A percentile compares a stretch with the other conserved stretches of the same genome.
Evolutionary conservation across 2,888 invertebrate genomes (phyloP).

Genomic region (Himalopsyche tibetana): DNA sequence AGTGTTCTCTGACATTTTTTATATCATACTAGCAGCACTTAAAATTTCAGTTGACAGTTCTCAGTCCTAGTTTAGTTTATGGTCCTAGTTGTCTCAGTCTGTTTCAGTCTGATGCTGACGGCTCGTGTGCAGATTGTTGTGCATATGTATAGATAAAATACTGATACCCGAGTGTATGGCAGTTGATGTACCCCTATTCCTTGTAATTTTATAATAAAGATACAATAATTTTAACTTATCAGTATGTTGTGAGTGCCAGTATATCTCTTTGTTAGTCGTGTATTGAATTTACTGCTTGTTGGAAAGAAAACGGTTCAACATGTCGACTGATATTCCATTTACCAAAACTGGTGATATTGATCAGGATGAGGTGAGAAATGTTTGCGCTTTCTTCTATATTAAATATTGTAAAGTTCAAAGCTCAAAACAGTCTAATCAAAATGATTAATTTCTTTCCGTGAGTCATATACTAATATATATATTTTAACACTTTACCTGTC

Average conservation of each 20-base stretch:
- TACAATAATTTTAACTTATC: not conserved
- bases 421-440: not conserved
- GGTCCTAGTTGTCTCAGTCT: no score
- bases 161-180: no score
- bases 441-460: not conserved
- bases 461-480: not conserved
- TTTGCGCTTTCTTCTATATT: not conserved
- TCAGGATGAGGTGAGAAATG: constrained; percentile 82
- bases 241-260: not conserved
- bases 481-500: no score
- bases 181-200: not conserved
- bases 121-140: no score
- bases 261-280: not conserved
- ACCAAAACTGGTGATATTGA: constrained; percentile 76
- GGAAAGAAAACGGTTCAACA: constrained; percentile 37
- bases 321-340: constrained; percentile 63
- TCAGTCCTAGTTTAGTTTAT: no score
- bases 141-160: no score
- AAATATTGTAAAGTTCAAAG: not conserved
- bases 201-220: not conserved
- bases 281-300: not conserved
- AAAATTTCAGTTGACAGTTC: no score
- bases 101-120: no score
- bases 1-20: no score
- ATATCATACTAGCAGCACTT: no score